Percentiles rank a stretch among this genome's conserved stretches.
Evolutionary conservation across 2,888 invertebrate genomes (phyloP).

Genomic region (Carcina quercana): DNA sequence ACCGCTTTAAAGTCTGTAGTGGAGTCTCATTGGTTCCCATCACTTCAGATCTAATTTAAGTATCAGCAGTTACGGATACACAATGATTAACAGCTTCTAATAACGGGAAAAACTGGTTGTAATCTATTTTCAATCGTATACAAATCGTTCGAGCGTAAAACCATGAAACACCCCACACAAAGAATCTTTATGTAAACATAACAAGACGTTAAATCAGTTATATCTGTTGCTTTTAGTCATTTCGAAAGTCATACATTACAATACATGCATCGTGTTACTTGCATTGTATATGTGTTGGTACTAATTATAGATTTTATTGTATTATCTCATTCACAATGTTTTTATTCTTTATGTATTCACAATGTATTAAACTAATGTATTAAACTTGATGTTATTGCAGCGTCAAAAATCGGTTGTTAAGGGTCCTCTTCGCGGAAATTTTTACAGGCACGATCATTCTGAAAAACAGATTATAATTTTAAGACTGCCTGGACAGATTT

Average conservation of each 20-base stretch:
- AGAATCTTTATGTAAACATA: constrained; percentile 73
- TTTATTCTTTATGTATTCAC: too few relatives aligned
- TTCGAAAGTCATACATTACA: constrained; percentile 63
- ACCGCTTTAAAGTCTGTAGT: too few relatives aligned
- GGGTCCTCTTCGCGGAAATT: too few relatives aligned
- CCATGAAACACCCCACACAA: constrained; percentile 72
- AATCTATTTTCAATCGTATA: constrained; percentile 73
- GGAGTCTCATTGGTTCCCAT: constrained; percentile 28
- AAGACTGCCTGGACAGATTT: too few relatives aligned
- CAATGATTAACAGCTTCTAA: constrained; percentile 70
- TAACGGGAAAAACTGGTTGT: constrained; percentile 72
- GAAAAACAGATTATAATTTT: too few relatives aligned
- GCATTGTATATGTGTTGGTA: constrained; percentile 39
- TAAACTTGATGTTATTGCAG: too few relatives aligned
- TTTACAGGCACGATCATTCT: too few relatives aligned
- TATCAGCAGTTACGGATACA: constrained; percentile 55
- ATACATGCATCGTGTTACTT: constrained; percentile 43
- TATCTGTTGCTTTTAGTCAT: constrained; percentile 72
- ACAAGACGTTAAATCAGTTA: constrained; percentile 65
- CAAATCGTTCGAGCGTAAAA: constrained; percentile 73
- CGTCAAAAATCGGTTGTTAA: too few relatives aligned
- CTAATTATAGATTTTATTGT: constrained; percentile 46
- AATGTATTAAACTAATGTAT: too few relatives aligned
- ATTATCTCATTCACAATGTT: too few relatives aligned
- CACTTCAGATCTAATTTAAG: constrained; percentile 58